These are phyloP conservation scores for Steinernema hermaphroditum DNA, from an alignment of 2,888 invertebrate genomes.

Conservation along the genomic window DNA sequence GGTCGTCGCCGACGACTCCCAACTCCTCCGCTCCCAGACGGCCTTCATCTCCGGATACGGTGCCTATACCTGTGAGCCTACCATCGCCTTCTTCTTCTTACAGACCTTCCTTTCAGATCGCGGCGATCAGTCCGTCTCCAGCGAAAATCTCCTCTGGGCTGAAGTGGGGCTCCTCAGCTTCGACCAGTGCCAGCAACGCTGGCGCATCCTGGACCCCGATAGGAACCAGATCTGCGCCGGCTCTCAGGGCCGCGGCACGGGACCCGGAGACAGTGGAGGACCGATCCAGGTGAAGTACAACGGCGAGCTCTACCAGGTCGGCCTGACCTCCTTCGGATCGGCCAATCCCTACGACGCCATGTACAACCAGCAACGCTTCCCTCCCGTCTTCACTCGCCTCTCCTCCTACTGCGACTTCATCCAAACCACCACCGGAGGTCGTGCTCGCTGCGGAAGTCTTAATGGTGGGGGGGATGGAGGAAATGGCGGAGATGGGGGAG, in stretches of 20 bases:
- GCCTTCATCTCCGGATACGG: neutral
- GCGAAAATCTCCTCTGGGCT: neutral
- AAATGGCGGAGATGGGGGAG: neutral
- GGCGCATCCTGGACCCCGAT: neutral
- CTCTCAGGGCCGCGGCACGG: neutral
- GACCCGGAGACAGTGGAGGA: neutral
- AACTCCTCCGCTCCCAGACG: neutral
- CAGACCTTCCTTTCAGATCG: neutral
- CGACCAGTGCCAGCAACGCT: neutral
- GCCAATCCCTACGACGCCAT: neutral
- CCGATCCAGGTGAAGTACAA: neutral
- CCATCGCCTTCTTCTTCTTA: neutral
- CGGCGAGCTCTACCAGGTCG: neutral
- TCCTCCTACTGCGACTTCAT: neutral
- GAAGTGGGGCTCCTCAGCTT: neutral
- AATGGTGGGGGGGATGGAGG: too few relatives aligned
- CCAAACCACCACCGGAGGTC: neutral
- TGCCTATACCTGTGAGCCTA: too few relatives aligned
- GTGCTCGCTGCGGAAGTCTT: too few relatives aligned
- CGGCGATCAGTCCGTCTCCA: neutral
- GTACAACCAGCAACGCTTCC: neutral
- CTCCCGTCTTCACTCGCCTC: neutral
- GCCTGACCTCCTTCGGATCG: neutral
- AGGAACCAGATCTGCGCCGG: neutral
- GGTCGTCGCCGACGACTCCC: neutral